These are phyloP conservation scores for Xylocopa sonorina DNA, from an alignment of 1,140 invertebrate genomes.

Conservation along the genomic window DNA sequence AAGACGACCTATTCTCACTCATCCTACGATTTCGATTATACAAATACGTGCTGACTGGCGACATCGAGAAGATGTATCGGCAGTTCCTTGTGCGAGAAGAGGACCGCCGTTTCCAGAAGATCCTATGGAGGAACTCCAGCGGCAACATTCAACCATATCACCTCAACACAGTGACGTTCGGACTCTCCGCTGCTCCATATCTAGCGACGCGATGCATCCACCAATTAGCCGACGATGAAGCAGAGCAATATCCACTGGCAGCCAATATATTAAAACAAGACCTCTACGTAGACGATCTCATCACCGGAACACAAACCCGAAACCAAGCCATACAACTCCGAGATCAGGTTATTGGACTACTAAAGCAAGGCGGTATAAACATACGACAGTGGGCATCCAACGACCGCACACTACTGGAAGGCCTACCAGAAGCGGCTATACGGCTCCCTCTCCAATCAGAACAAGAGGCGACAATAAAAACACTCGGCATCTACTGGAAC, in stretches of 20 bases:
- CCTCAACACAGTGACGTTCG: too few relatives aligned
- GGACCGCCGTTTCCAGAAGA: background rate
- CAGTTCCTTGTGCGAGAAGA: background rate
- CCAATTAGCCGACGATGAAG: background rate
- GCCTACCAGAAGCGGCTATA: too few relatives aligned
- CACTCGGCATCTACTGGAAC: too few relatives aligned
- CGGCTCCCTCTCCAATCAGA: too few relatives aligned
- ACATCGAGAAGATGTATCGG: constrained; percentile 32
- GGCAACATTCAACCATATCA: constrained; percentile 49
- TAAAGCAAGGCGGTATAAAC: too few relatives aligned
- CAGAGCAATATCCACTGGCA: background rate
- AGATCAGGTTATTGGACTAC: too few relatives aligned
- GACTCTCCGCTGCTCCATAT: background rate
- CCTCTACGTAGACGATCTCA: background rate
- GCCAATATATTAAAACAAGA: background rate
- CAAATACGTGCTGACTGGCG: constrained; percentile 17
- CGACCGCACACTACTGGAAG: too few relatives aligned
- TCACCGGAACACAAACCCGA: too few relatives aligned
- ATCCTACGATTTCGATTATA: constrained; percentile 24
- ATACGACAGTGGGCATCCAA: too few relatives aligned
- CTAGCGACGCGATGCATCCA: background rate
- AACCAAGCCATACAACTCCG: too few relatives aligned
- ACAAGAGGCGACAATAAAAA: too few relatives aligned
- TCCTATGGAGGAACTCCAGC: background rate
- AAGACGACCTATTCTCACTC: too few relatives aligned